Evolutionary conservation across 2,888 invertebrate genomes (phyloP).

Genomic region (Leptinotarsa rubiginosa): DNA sequence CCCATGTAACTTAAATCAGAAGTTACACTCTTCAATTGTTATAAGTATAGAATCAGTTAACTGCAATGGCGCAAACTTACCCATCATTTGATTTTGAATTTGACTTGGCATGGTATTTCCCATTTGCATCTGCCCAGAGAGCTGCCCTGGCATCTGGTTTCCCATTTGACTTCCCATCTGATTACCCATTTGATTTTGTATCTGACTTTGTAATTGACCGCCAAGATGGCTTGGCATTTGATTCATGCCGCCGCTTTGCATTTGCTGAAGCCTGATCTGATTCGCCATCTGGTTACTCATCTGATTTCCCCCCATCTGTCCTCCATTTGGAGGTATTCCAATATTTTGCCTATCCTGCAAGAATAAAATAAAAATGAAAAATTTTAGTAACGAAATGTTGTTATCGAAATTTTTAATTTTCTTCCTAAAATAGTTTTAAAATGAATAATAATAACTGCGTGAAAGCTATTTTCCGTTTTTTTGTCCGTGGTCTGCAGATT

Average conservation of each 20-base stretch:
- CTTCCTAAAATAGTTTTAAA: not conserved
- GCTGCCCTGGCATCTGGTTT: slow-evolving; percentile 43
- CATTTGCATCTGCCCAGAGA: slow-evolving; percentile 61
- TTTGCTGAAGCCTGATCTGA: slow-evolving; percentile 64
- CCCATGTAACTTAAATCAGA: no score
- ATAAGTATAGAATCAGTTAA: no score
- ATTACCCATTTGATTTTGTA: slow-evolving; percentile 56
- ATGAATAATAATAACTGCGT: not conserved
- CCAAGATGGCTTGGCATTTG: slow-evolving; percentile 65
- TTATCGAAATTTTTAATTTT: not conserved
- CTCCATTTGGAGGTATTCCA: slow-evolving; percentile 67
- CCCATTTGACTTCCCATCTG: slow-evolving; percentile 51
- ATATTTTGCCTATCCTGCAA: slow-evolving; percentile 59
- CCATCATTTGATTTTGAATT: slow-evolving; percentile 55
- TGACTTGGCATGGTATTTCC: slow-evolving; percentile 56
- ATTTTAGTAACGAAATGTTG: not conserved
- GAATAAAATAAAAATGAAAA: not conserved
- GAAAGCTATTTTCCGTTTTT: no score
- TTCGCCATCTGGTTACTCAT: slow-evolving; percentile 64
- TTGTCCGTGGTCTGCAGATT: no score
- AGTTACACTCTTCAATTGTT: no score
- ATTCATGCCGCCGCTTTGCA: slow-evolving; percentile 67
- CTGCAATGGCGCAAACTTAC: slow-evolving; percentile 37
- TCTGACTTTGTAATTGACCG: slow-evolving; percentile 57
- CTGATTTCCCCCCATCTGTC: slow-evolving; percentile 61